phyloP scores from a whole-genome alignment of 2,888 invertebrate species.

The Ptilodon capucinus region DNA sequence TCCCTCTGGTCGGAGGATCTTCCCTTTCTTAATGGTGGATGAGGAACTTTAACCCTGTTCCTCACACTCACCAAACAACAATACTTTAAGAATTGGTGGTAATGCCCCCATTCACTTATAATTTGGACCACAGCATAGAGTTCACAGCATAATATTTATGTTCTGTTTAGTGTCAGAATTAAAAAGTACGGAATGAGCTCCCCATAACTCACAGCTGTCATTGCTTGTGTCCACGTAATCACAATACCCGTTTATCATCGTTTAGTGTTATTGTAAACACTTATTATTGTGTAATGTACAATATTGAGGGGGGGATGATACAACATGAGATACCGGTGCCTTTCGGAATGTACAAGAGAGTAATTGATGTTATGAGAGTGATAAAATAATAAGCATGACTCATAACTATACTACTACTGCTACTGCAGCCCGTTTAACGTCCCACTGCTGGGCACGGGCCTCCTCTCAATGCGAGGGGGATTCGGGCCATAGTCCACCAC shows the following conservation, averaged over 20 bases:
- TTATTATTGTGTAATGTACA: neutral
- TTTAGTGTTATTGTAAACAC: conserved; percentile 14
- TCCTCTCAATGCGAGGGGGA: too few relatives aligned
- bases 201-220: conserved; percentile 21
- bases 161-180: conserved; percentile 34
- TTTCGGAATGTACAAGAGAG: neutral
- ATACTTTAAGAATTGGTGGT: too few relatives aligned
- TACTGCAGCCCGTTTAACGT: too few relatives aligned
- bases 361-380: too few relatives aligned
- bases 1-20: too few relatives aligned
- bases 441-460: too few relatives aligned
- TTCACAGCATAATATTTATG: conserved; percentile 27
- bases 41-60: too few relatives aligned
- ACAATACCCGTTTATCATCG: conserved; percentile 18
- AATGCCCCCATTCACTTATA: neutral
- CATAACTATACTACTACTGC: too few relatives aligned
- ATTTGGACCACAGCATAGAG: conserved; percentile 2
- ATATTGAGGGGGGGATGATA: neutral
- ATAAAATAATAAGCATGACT: too few relatives aligned
- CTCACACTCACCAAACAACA: too few relatives aligned
- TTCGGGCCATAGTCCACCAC: too few relatives aligned
- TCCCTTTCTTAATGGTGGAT: too few relatives aligned
- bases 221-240: conserved; percentile 19
- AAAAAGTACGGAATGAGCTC: conserved; percentile 22
- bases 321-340: neutral